Base-by-base conservation (phyloP, 2,888 invertebrate species). In the Nemotelus pantherinus region DNA sequence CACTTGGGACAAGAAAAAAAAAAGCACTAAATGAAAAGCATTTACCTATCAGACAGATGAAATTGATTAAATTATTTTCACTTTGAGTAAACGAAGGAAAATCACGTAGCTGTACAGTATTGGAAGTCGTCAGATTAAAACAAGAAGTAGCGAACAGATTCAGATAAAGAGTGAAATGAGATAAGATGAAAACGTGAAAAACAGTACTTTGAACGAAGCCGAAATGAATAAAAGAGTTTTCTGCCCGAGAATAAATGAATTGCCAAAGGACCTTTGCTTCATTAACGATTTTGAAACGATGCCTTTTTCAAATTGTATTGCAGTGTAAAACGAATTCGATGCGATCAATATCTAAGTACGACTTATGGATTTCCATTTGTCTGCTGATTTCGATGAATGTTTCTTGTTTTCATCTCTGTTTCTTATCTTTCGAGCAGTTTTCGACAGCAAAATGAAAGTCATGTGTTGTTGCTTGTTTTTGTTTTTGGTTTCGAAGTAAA, bases 361-460 rank as follows among this genome's bases (percentile, higher is more conserved):
- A 63, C 39, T 63, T 5, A 63, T 63, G 63, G 43, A 63, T 43
- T 63, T 63, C 43, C 63, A 63, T 63, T 63, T 63, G 63, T 63
- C 63, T 63, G 63, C 7, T 63, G 39, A 63, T 63, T 63, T 63
- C 63, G 63, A 43, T 43, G 43, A 63, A 39, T 39, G 10, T 63
- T 63, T 43, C 63, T 63, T 43, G 63, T 10, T 3, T 43, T 43
- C 57, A 2, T 57, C 10, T 3, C 3, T 43, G 43, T 5, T 25
- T 25, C 25, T 25, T 25, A 25, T 25, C 25, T 25, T 25, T 25
- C 25, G 25, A 25, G 25, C 25, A 25, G 25, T 25, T 25, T 25
- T 25, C 25, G 25, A 1, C 25, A 25, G 25, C 25, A 25, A 1
- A 25, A 25, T 25, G 25, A 25, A 25, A 25, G 25, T 25, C 25